Conservation (phyloP, 2,888 invertebrate genomes). For the Petrophora chlorosata region DNA sequence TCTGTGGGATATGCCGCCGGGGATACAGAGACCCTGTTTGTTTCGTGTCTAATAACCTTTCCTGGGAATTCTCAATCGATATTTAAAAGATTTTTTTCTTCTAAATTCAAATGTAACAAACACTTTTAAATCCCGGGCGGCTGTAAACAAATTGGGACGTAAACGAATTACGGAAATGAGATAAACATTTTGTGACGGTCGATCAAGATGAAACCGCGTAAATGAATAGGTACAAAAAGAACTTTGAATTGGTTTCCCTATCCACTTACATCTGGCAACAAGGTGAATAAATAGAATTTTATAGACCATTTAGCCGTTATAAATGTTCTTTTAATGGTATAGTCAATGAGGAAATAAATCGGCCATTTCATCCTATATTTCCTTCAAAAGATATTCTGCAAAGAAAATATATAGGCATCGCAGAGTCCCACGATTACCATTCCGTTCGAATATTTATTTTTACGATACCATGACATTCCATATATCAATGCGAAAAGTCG, state of each 20-base stretch:
- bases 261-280: constrained; percentile 1
- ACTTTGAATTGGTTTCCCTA: neutral
- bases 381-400: constrained; percentile 4
- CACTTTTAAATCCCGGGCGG: no score
- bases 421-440: constrained; percentile 16
- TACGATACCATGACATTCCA: constrained; percentile 14
- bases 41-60: constrained; percentile 11
- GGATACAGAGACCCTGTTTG: constrained; percentile 23
- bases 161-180: neutral
- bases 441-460: constrained; percentile 18
- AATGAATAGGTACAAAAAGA: neutral
- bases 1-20: constrained; percentile 13
- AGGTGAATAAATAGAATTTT: constrained; percentile 18
- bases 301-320: constrained; percentile 30
- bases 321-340: constrained; percentile 44
- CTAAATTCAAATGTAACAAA: no score
- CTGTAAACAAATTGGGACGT: neutral
- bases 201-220: neutral
- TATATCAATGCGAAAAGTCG: constrained; percentile 3
- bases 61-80: neutral
- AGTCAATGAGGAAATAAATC: constrained; percentile 29
- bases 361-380: constrained; percentile 10
- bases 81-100: neutral
- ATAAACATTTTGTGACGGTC: neutral
- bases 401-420: constrained; percentile 1